Percentiles rank a stretch among this genome's conserved stretches.
Conservation (phyloP, 1,140 invertebrate genomes). For the Zelostemma sp. region DNA sequence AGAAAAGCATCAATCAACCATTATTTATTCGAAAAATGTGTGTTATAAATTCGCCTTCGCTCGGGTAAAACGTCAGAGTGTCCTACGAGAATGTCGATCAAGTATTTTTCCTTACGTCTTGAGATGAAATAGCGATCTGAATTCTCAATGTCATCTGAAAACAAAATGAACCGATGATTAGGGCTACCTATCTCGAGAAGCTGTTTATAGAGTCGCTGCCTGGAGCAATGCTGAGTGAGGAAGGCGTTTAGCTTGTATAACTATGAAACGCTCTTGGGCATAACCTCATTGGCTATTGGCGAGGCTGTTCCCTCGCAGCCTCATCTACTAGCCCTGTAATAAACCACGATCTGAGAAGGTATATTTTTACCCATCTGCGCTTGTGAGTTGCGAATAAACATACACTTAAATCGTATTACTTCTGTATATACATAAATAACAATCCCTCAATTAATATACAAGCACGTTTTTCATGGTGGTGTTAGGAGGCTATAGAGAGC, state of each 20-base stretch:
- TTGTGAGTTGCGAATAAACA: constrained; percentile 36
- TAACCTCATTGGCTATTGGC: constrained; percentile 57
- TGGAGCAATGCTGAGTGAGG: constrained; percentile 20
- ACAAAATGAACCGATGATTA: constrained; percentile 31
- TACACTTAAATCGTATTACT: constrained; percentile 35
- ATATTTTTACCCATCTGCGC: constrained; percentile 50
- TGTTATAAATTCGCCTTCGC: too few species aligned
- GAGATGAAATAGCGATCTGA: constrained; percentile 3
- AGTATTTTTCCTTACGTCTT: neutral
- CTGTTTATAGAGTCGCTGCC: constrained; percentile 29
- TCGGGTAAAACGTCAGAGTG: too few species aligned
- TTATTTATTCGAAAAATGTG: too few species aligned
- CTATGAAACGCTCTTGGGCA: constrained; percentile 40
- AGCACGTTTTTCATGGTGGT: constrained; percentile 18
- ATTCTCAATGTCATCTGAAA: constrained; percentile 27
- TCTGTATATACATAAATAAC: constrained; percentile 35
- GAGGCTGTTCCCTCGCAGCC: constrained; percentile 60
- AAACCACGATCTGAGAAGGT: constrained; percentile 66
- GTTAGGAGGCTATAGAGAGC: constrained; percentile 49
- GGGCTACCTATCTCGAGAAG: constrained; percentile 33
- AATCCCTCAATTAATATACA: constrained; percentile 31
- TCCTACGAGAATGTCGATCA: neutral
- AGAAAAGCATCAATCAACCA: too few species aligned
- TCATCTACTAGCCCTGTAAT: constrained; percentile 69
- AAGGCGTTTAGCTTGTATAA: constrained; percentile 28